These are phyloP conservation scores for Drosophila saltans DNA, from an alignment of 1,140 invertebrate genomes.

Conservation along the genomic window DNA sequence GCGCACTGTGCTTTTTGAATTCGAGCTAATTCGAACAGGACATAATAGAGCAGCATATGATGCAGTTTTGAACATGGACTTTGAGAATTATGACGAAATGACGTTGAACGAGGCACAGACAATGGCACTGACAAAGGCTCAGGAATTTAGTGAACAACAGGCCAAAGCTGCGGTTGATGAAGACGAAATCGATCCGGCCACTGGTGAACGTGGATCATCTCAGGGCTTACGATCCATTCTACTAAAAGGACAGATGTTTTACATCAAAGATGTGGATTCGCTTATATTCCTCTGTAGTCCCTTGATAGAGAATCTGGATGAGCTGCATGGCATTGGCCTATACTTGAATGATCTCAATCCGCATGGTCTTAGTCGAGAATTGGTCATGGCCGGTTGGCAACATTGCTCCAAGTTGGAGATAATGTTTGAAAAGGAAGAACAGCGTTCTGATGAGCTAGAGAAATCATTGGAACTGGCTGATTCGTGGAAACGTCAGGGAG, in stretches of 20 bases:
- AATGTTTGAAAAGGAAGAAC: conserved; percentile 91
- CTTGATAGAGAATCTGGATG: conserved; percentile 92
- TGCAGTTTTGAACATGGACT: conserved; percentile 70
- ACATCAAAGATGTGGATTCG: conserved; percentile 90
- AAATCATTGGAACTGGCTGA: conserved; percentile 89
- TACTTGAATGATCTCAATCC: conserved; percentile 94
- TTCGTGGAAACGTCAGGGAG: conserved; percentile 93
- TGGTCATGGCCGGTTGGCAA: conserved; percentile 94
- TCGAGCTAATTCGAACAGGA: conserved; percentile 87
- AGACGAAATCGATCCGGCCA: conserved; percentile 53
- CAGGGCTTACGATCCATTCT: conserved; percentile 89
- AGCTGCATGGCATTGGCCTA: conserved; percentile 90
- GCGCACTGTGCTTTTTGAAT: conserved; percentile 90
- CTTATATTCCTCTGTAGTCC: conserved; percentile 94
- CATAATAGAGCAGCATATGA: conserved; percentile 70
- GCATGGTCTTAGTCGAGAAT: conserved; percentile 92
- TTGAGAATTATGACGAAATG: conserved; percentile 75
- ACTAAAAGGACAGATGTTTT: conserved; percentile 93
- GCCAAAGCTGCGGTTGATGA: conserved; percentile 39
- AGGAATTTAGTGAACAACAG: conserved; percentile 55
- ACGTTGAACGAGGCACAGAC: conserved; percentile 68
- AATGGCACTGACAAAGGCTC: conserved; percentile 50
- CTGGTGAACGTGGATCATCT: conserved; percentile 86
- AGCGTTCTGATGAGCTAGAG: conserved; percentile 89
- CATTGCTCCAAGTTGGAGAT: conserved; percentile 93